phyloP scores from a whole-genome alignment of 2,888 invertebrate genomes.

The Diadegma fenestrale region DNA sequence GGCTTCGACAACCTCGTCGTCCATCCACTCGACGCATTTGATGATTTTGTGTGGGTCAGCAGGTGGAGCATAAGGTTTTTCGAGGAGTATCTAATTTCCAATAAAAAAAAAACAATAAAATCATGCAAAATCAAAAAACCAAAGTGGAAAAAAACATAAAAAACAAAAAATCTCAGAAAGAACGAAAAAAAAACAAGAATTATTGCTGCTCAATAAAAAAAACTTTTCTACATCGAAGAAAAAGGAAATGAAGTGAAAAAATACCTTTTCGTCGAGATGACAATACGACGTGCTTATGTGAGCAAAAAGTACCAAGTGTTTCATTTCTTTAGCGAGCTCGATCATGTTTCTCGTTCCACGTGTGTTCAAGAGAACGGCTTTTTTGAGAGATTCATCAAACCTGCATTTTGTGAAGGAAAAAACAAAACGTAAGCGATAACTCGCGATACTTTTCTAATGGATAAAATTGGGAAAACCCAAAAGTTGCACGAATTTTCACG shows the following conservation, averaged over 20 bases:
- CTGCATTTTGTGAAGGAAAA: constrained; percentile 81
- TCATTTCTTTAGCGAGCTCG: constrained; percentile 91
- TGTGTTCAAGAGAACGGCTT: constrained; percentile 96
- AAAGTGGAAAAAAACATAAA: not conserved
- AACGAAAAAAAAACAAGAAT: not conserved
- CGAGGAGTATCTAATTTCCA: constrained; percentile 87
- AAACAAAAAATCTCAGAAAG: not conserved
- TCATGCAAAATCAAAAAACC: not conserved
- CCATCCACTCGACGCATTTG: constrained; percentile 92
- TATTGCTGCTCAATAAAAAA: not conserved
- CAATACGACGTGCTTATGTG: constrained; percentile 97
- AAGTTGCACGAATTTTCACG: too few species aligned
- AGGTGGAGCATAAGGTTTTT: constrained; percentile 94
- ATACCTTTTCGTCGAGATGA: constrained; percentile 88
- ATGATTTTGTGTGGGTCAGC: constrained; percentile 91
- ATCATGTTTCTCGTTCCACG: constrained; percentile 95
- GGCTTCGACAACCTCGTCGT: constrained; percentile 88
- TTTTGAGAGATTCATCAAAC: constrained; percentile 96
- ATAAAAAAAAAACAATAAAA: constrained; percentile 13
- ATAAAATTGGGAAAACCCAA: too few species aligned
- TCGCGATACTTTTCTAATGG: too few species aligned
- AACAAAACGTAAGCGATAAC: not conserved
- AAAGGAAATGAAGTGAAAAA: not conserved
- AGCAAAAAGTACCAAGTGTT: constrained; percentile 89
- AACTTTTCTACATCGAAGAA: not conserved